These are phyloP conservation scores for Ericerus pela DNA, from an alignment of 1,140 invertebrate species.

Conservation along the genomic window DNA sequence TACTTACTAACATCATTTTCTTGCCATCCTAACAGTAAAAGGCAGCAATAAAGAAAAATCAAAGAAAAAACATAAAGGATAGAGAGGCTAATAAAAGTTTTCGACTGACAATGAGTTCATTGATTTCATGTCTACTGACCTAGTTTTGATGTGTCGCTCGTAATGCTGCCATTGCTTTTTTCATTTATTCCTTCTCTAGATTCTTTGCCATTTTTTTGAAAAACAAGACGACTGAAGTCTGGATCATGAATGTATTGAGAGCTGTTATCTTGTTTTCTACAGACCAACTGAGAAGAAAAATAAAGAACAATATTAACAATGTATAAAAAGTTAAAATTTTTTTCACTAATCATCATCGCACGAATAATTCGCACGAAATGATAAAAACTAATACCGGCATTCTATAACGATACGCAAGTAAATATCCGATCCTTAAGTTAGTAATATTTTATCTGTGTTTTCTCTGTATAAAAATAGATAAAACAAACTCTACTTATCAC, in stretches of 20 bases:
- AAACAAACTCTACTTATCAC: too few species aligned
- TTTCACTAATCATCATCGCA: too few species aligned
- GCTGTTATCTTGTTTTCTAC: constrained; percentile 43
- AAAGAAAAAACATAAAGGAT: constrained; percentile 19
- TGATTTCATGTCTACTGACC: constrained; percentile 25
- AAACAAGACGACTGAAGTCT: constrained; percentile 51
- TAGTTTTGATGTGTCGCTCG: constrained; percentile 28
- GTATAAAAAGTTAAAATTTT: background rate
- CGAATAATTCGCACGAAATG: too few species aligned
- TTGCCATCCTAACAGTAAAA: constrained; percentile 42
- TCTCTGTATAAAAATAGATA: too few species aligned
- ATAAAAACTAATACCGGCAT: too few species aligned
- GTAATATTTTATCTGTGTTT: too few species aligned
- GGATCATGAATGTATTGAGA: constrained; percentile 48
- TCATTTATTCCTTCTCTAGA: too few species aligned
- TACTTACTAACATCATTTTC: constrained; percentile 60
- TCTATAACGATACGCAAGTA: too few species aligned
- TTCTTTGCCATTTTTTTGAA: constrained; percentile 31
- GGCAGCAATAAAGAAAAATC: constrained; percentile 19
- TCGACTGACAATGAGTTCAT: background rate
- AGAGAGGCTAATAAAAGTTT: constrained; percentile 8
- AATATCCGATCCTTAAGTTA: too few species aligned
- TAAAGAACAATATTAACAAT: background rate
- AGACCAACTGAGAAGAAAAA: constrained; percentile 42
- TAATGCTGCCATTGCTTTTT: too few species aligned